Evolutionary conservation across 92 coral and sea anemone species (phyloP).

Genomic region (Epizoanthus stellaris): DNA sequence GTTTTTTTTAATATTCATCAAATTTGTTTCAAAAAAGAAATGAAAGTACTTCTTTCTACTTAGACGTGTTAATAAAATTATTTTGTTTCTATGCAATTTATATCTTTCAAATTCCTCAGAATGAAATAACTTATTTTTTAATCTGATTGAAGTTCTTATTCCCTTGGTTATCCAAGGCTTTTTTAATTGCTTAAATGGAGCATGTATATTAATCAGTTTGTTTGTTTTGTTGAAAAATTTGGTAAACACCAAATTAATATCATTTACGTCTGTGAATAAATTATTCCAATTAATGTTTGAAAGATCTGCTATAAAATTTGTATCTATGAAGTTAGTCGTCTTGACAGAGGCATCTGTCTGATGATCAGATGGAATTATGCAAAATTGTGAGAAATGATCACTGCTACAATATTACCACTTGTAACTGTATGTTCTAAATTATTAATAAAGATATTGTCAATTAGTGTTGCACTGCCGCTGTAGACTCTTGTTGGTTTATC

Average conservation of each 20-base stretch:
- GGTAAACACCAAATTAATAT: conserved; percentile 4
- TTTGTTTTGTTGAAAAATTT: conserved; percentile 32
- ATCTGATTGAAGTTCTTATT: conserved; percentile 36
- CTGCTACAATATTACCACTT: conserved; percentile 47
- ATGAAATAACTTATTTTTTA: conserved; percentile 56
- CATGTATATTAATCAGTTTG: conserved; percentile 47
- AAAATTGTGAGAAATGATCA: conserved; percentile 53
- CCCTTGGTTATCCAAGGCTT: conserved; percentile 63
- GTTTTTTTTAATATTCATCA: no score
- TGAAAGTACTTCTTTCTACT: conserved; percentile 4
- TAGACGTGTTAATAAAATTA: conserved; percentile 30
- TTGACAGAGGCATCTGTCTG: neutral
- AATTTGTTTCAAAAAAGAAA: neutral
- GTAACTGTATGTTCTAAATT: conserved; percentile 12
- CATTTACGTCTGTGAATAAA: conserved; percentile 2
- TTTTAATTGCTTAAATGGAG: conserved; percentile 37
- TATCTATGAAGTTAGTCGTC: conserved; percentile 23
- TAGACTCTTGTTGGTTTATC: conserved; percentile 67
- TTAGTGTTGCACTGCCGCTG: conserved; percentile 35
- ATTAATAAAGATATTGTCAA: conserved; percentile 49
- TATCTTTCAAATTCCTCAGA: conserved; percentile 42
- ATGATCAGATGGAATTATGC: conserved; percentile 22
- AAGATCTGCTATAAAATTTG: conserved; percentile 42
- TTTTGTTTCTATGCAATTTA: conserved; percentile 59
- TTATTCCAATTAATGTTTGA: conserved; percentile 38